Conservation (phyloP, 1,140 invertebrate genomes). For the Lithobius niger region DNA sequence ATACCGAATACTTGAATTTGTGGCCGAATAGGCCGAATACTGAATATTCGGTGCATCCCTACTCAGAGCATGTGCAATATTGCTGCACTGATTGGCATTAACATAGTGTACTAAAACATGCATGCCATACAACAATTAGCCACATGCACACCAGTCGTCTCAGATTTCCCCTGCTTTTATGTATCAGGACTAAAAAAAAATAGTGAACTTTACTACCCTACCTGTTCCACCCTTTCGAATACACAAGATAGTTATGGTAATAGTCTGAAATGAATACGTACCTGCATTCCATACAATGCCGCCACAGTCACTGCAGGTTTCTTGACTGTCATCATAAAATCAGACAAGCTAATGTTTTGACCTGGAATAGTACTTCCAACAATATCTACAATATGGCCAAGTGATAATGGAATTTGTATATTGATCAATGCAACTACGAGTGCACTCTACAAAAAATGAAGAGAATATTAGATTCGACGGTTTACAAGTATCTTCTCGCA, state of each 20-base stretch:
- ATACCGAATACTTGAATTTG: no score
- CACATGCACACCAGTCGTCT: neutral
- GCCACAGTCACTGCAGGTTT: conserved; percentile 49
- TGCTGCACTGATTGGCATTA: no score
- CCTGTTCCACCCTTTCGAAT: neutral
- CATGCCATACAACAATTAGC: no score
- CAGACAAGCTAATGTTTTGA: conserved; percentile 20
- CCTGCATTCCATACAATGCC: conserved; percentile 52
- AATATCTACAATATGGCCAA: conserved; percentile 63
- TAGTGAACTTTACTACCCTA: neutral
- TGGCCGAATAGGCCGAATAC: no score
- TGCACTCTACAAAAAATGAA: conserved; percentile 53
- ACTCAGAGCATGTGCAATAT: no score
- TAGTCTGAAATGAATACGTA: conserved; percentile 27
- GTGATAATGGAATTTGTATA: conserved; percentile 59
- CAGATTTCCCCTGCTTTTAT: neutral
- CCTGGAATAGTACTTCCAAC: conserved; percentile 39
- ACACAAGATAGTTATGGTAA: neutral
- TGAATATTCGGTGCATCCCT: no score
- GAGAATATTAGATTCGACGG: no score
- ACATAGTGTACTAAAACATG: no score
- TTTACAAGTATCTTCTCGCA: no score
- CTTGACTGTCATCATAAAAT: conserved; percentile 47
- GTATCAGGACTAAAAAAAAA: neutral
- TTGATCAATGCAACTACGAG: conserved; percentile 63